phyloP scores from a whole-genome alignment of 2,888 invertebrate species.

The Drosophila mercatorum region DNA sequence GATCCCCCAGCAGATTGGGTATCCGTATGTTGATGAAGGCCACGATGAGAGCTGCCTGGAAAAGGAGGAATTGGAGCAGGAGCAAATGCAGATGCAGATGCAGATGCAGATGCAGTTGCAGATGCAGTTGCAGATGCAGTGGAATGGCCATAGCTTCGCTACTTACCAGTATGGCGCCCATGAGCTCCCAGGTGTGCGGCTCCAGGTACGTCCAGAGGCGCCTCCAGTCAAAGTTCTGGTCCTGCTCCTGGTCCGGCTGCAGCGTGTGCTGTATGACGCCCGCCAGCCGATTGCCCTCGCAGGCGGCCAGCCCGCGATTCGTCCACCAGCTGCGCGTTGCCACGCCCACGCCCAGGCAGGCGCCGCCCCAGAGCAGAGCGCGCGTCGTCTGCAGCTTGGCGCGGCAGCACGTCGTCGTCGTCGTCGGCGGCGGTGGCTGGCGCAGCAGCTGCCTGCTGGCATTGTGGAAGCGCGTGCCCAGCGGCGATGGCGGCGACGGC shows the following conservation, averaged over 20 bases:
- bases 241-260: conserved; percentile 85
- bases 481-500: conserved; percentile 34
- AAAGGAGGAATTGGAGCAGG: not conserved
- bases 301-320: conserved; percentile 58
- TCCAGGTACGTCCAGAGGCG: conserved; percentile 89
- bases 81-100: too few species aligned
- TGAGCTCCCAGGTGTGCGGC: conserved; percentile 91
- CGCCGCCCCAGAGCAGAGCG: conserved; percentile 72
- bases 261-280: conserved; percentile 77
- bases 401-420: conserved; percentile 21
- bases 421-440: conserved; percentile 23
- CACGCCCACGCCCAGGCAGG: conserved; percentile 76
- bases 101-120: too few species aligned
- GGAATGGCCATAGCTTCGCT: not conserved
- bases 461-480: conserved; percentile 59
- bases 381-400: conserved; percentile 56
- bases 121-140: too few species aligned
- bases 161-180: conserved; percentile 90
- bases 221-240: conserved; percentile 91
- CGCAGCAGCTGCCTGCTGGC: conserved; percentile 57
- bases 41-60: conserved; percentile 94
- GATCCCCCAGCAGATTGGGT: conserved; percentile 92
- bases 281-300: conserved; percentile 81
- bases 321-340: conserved; percentile 64
- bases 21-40: conserved; percentile 95